Base-by-base conservation (phyloP, 2,113 vertebrate genomes). In the Marcusenius ussheri region DNA sequence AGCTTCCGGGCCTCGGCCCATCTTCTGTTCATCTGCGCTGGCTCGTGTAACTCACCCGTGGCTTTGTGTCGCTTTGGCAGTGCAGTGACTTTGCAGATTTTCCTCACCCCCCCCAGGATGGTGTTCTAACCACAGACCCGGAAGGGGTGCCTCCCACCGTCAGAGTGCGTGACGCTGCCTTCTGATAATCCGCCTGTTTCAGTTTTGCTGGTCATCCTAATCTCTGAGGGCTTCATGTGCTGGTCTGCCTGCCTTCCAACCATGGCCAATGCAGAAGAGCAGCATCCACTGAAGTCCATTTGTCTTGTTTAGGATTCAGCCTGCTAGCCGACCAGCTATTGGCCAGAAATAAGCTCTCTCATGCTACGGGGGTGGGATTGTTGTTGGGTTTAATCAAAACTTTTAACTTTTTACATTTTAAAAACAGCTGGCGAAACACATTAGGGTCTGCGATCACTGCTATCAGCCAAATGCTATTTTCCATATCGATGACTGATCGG, bases 1-100 rank as follows among this genome's bases (percentile, higher is more conserved):
- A 56, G 50, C 47, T 27, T 88, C 53, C 24, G 11, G 39, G 49
- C 83, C 42, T 13, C 50, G 6, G n/a, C n/a, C 70, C n/a, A 35
- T 88, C 51, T 90, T 90, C 80, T 83, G 88, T 90, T 84, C 51
- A 27, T 83, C 21, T 46, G 42, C 24, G 1, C 58, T 47, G 83
- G 5, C 42, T 86, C 31, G 31, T 90, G 35, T 90, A 62, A 88
- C 39, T 88, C 85, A 58, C 39, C 45, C 53, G 85, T 47, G 83
- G 62, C 27, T 70, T 74, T 5, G 0, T 62, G 10, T 47, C 13
- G 4, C 84, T 46, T 86, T 42, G 84, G 58, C 85, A 8, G 31
- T n/a, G 5, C 45, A 80, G 17, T 19, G 17, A 46, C 58, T 87
- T 51, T 83, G 53, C 83, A 24, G 56, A 3, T 31, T 77, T 87